These are phyloP conservation scores for Astreopora myriophthalma DNA, from an alignment of 64 coral and sea anemone species.

Conservation along the genomic window DNA sequence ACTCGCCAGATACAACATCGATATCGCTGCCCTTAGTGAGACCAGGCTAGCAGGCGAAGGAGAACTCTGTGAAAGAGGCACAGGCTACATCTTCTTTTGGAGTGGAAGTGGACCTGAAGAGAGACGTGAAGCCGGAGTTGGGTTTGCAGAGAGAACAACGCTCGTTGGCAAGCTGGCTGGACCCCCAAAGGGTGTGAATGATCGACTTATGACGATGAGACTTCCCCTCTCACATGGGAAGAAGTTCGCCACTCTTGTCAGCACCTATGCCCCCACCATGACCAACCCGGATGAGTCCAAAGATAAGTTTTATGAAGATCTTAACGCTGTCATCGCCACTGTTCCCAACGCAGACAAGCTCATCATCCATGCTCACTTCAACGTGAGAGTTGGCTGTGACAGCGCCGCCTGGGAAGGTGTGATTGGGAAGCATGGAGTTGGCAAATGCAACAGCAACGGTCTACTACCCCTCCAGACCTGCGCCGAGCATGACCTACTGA, in stretches of 20 bases:
- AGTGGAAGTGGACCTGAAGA: not conserved
- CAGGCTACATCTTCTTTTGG: slow-evolving; percentile 39
- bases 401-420: not conserved
- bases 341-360: no score
- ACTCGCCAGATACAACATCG: slow-evolving; percentile 2
- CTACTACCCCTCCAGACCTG: not conserved
- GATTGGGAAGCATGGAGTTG: slow-evolving; percentile 10
- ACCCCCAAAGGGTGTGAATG: slow-evolving; percentile 5
- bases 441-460: slow-evolving; percentile 34
- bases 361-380: no score
- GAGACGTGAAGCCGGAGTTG: not conserved
- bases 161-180: not conserved
- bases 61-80: slow-evolving; percentile 30
- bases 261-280: slow-evolving; percentile 21
- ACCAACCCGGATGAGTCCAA: slow-evolving; percentile 41
- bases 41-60: slow-evolving; percentile 5
- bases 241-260: slow-evolving; percentile 3
- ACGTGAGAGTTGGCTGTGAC: no score
- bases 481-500: not conserved
- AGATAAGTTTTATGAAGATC: not conserved
- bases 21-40: no score
- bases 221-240: slow-evolving; percentile 2
- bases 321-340: not conserved
- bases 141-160: slow-evolving; percentile 32
- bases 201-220: slow-evolving; percentile 21